phyloP scores from a whole-genome alignment of 2,797 vertebrate genomes.

The Molossus molossus region DNA sequence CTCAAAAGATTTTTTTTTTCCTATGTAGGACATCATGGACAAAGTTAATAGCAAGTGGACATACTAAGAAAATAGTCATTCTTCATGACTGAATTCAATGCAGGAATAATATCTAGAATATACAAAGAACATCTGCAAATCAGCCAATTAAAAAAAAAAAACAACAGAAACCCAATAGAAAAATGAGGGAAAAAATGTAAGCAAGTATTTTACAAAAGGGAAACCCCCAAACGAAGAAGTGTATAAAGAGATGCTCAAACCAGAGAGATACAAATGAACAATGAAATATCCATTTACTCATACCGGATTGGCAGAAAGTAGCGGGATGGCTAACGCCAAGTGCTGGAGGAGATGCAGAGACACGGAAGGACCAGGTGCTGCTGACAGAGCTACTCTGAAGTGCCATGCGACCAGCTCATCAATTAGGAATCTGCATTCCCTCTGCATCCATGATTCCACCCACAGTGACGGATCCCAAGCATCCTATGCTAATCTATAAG shows the following conservation, averaged over 20 bases:
- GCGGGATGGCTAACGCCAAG: not conserved
- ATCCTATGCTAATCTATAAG: not conserved
- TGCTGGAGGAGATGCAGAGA: not conserved
- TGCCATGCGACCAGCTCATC: too few relatives aligned
- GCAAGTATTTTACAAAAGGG: not conserved
- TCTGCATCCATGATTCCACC: not conserved
- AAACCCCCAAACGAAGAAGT: not conserved
- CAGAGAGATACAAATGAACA: conserved; percentile 1
- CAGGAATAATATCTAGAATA: not conserved
- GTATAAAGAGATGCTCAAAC: not conserved
- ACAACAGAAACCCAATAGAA: not conserved
- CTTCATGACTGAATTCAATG: conserved; percentile 5
- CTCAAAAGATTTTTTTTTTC: conserved; percentile 5
- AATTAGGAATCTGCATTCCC: not conserved
- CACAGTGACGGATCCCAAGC: not conserved
- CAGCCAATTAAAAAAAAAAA: not conserved
- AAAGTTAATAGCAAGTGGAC: not conserved
- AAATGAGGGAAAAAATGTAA: not conserved
- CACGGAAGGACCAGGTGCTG: not conserved
- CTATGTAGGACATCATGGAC: not conserved
- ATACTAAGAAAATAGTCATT: not conserved
- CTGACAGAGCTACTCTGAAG: not conserved
- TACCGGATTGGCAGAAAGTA: not conserved
- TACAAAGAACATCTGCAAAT: not conserved
- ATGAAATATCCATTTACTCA: not conserved